A percentile compares a stretch with the other conserved stretches of the same genome.
These are phyloP conservation scores for Himalopsyche kuldschensis DNA, from an alignment of 2,888 invertebrate genomes.

Conservation along the genomic window DNA sequence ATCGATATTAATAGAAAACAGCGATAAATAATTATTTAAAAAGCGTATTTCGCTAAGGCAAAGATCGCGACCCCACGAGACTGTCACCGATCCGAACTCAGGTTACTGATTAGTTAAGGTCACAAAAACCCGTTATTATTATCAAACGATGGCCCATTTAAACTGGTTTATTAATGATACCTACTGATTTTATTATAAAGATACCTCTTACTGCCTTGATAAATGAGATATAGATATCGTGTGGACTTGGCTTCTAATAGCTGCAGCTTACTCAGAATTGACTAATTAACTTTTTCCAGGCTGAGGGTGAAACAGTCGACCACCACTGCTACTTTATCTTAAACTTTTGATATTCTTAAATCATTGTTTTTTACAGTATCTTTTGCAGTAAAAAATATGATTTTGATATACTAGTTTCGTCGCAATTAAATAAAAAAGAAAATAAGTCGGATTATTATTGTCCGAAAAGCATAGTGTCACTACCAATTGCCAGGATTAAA, in stretches of 20 bases:
- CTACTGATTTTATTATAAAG: background rate
- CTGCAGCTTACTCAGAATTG: background rate
- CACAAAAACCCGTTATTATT: constrained; percentile 24
- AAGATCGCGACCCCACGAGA: constrained; percentile 21
- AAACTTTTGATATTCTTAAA: too few relatives aligned
- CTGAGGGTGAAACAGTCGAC: too few relatives aligned
- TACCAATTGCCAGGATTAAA: too few relatives aligned
- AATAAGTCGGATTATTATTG: too few relatives aligned
- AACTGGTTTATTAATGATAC: constrained; percentile 25
- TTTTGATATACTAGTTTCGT: too few relatives aligned
- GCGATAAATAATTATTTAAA: background rate
- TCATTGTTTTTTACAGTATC: too few relatives aligned
- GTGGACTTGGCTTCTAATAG: background rate
- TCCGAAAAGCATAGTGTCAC: too few relatives aligned
- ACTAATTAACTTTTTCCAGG: too few relatives aligned
- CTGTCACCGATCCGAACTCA: constrained; percentile 24
- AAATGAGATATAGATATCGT: background rate
- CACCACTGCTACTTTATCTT: too few relatives aligned
- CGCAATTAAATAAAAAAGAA: too few relatives aligned
- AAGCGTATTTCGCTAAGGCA: background rate
- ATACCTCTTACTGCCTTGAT: background rate
- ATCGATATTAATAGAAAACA: too few relatives aligned
- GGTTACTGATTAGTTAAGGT: constrained; percentile 29
- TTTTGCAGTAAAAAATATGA: too few relatives aligned
- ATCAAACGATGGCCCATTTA: constrained; percentile 28